Percentiles rank a stretch among this genome's conserved stretches.
phyloP scores from a whole-genome alignment of 2,888 invertebrate genomes.

The Isoperla grammatica region DNA sequence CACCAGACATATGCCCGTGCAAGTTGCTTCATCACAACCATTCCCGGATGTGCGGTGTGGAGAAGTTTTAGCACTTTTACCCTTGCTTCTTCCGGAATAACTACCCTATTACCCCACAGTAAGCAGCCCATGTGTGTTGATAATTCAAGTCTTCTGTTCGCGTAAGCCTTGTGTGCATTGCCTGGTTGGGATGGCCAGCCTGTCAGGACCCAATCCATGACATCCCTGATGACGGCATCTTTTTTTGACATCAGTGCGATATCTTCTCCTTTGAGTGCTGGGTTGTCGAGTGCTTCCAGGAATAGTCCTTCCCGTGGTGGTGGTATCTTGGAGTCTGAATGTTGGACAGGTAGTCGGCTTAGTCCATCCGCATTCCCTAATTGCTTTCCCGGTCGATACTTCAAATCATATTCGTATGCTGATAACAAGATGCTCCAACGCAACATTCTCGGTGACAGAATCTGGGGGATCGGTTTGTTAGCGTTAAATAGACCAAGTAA shows the following conservation, averaged over 20 bases:
- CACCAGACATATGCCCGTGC: conserved; percentile 29
- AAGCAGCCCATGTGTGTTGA: conserved; percentile 23
- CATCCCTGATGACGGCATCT: too few species aligned
- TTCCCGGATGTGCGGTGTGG: background rate
- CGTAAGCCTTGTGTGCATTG: too few species aligned
- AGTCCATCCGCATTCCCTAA: conserved; percentile 21
- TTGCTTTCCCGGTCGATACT: background rate
- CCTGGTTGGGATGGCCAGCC: too few species aligned
- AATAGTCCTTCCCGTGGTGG: too few species aligned
- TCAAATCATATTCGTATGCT: conserved; percentile 3
- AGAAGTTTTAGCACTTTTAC: background rate
- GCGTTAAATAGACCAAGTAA: conserved; percentile 32
- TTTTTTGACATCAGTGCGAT: too few species aligned
- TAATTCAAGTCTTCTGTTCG: background rate
- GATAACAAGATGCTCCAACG: background rate
- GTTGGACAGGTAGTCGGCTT: conserved; percentile 14
- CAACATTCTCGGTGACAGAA: conserved; percentile 10
- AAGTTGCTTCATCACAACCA: conserved; percentile 8
- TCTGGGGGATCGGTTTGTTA: conserved; percentile 26
- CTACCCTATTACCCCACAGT: conserved; percentile 30
- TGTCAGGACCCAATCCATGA: too few species aligned
- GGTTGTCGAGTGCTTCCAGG: too few species aligned
- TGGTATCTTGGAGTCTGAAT: too few species aligned
- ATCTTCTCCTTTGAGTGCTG: too few species aligned
- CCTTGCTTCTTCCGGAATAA: conserved; percentile 23